phyloP scores from a whole-genome alignment of 1,140 invertebrate genomes.

The Anagrus nilaparvatae region DNA sequence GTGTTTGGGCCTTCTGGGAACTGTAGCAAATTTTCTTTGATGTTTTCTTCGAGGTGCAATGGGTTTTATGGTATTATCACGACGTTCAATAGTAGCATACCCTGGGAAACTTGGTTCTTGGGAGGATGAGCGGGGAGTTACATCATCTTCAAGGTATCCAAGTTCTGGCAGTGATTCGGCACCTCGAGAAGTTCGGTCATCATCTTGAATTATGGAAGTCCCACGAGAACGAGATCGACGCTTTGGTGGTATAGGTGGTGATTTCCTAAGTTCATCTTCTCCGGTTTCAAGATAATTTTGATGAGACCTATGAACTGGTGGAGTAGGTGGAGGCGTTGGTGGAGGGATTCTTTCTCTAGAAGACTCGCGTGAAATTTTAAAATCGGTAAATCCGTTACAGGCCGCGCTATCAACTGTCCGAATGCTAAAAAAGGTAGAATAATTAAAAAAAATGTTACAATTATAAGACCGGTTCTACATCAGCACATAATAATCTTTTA shows the following conservation, averaged over 20 bases:
- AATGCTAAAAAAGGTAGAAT: constrained; percentile 2
- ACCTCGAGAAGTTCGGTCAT: constrained; percentile 58
- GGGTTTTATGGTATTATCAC: constrained; percentile 43
- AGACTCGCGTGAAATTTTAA: not conserved
- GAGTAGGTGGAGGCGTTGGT: constrained; percentile 7
- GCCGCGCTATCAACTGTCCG: constrained; percentile 16
- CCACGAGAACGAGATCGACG: constrained; percentile 43
- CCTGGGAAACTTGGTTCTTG: constrained; percentile 39
- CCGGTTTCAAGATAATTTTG: no score
- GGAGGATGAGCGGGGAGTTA: constrained; percentile 18
- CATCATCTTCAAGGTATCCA: constrained; percentile 26
- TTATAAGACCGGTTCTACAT: not conserved
- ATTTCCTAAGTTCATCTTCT: not conserved
- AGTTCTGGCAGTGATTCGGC: constrained; percentile 50
- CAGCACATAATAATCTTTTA: no score
- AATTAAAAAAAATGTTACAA: not conserved
- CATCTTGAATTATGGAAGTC: constrained; percentile 50
- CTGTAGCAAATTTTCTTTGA: constrained; percentile 41
- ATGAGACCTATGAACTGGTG: not conserved
- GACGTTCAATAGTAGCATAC: constrained; percentile 58
- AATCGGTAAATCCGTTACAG: constrained; percentile 25
- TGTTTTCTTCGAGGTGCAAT: constrained; percentile 46
- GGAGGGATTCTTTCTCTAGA: constrained; percentile 10
- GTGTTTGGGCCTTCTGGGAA: constrained; percentile 27
- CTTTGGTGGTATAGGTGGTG: constrained; percentile 34